Conservation (phyloP, 1,140 invertebrate genomes). For the Tetramorium parvispinum region DNA sequence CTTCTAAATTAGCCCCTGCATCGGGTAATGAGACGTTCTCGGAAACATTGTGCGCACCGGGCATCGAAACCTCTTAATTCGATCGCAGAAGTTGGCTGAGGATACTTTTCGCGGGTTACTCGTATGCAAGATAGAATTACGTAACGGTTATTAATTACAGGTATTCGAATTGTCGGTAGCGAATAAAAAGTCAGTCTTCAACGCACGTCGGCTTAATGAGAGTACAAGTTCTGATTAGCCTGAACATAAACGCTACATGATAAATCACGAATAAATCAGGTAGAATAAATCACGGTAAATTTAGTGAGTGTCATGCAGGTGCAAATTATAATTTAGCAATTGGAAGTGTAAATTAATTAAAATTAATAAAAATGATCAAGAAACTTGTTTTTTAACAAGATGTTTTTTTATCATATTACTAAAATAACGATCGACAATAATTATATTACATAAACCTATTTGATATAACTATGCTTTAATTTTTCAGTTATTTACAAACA, state of each 20-base stretch:
- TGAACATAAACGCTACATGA: conserved; percentile 3
- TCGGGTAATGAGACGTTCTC: conserved; percentile 44
- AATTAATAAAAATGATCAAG: not conserved
- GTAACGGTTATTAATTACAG: conserved; percentile 39
- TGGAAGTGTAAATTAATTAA: not conserved
- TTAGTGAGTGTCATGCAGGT: not conserved
- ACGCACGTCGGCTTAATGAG: not conserved
- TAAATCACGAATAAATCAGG: conserved; percentile 9
- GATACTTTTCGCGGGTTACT: conserved; percentile 33
- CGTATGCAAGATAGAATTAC: conserved; percentile 4
- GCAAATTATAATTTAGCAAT: not conserved
- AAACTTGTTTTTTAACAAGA: not conserved
- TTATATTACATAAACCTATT: not conserved
- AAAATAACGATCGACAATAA: not conserved
- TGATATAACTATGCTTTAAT: not conserved
- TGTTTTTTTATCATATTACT: not conserved
- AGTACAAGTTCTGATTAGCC: conserved; percentile 2
- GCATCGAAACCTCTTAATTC: conserved; percentile 52
- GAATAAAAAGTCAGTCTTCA: conserved; percentile 33
- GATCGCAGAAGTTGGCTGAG: conserved; percentile 23
- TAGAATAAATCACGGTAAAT: not conserved
- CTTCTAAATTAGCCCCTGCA: conserved; percentile 38
- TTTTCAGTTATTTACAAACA: not conserved
- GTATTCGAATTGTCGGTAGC: conserved; percentile 9
- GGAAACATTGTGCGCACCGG: conserved; percentile 26